Evolutionary conservation across 1,140 invertebrate species (phyloP).

Genomic region (Lerema accius): DNA sequence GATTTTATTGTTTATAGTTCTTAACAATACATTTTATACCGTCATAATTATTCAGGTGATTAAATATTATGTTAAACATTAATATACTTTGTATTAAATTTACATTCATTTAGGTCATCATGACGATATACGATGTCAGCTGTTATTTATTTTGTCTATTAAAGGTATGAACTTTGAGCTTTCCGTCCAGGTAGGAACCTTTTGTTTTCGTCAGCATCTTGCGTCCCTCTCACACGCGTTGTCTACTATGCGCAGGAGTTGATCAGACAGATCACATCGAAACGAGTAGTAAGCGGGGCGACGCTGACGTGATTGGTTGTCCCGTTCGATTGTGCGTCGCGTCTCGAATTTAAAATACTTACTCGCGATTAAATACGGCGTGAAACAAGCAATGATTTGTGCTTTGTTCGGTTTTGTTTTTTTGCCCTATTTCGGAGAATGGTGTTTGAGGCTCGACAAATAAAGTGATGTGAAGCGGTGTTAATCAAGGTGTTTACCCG

Average conservation of each 20-base stretch:
- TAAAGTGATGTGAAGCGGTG: slow-evolving; percentile 55
- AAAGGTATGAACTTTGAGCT: slow-evolving; percentile 62
- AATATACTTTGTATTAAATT: slow-evolving; percentile 15
- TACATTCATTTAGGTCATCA: slow-evolving; percentile 13
- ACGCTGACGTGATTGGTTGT: slow-evolving; percentile 68
- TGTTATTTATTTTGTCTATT: slow-evolving; percentile 52
- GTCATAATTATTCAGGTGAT: slow-evolving; percentile 22
- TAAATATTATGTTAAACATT: slow-evolving; percentile 14
- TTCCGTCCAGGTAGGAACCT: slow-evolving; percentile 69
- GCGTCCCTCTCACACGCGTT: slow-evolving; percentile 54
- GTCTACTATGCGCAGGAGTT: slow-evolving; percentile 66
- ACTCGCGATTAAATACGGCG: slow-evolving; percentile 55
- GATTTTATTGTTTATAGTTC: slow-evolving; percentile 6
- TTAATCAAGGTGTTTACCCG: slow-evolving; percentile 48
- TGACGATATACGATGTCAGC: slow-evolving; percentile 14
- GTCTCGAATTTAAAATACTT: slow-evolving; percentile 65
- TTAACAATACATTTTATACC: slow-evolving; percentile 9
- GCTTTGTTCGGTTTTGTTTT: slow-evolving; percentile 50
- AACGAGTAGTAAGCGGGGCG: slow-evolving; percentile 75
- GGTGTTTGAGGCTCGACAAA: slow-evolving; percentile 36
- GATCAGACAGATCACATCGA: slow-evolving; percentile 56
- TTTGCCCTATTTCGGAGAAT: slow-evolving; percentile 41
- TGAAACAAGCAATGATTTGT: slow-evolving; percentile 56
- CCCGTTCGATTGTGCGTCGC: slow-evolving; percentile 44
- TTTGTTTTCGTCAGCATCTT: slow-evolving; percentile 50